Percentiles rank a stretch among this genome's conserved stretches.
Evolutionary conservation across 2,113 vertebrate species (phyloP).

Genomic region (Melierax canorus): DNA sequence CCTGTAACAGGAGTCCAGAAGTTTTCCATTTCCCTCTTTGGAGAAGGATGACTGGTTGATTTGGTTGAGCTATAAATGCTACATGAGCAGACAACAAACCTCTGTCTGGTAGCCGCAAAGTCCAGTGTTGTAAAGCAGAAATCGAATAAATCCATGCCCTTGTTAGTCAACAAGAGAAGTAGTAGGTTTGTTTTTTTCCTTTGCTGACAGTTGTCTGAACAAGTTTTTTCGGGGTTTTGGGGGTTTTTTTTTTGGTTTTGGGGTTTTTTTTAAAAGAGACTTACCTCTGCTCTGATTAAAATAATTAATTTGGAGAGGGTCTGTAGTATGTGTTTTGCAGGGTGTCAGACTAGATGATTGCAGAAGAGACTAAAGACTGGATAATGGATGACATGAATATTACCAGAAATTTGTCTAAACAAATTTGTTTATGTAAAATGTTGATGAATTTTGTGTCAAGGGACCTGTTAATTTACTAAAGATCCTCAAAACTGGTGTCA

Average conservation of each 20-base stretch:
- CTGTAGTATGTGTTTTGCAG: background rate
- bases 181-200: background rate
- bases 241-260: too few relatives aligned
- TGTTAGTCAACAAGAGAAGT: background rate
- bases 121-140: background rate
- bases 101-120: background rate
- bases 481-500: background rate
- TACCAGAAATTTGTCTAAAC: background rate
- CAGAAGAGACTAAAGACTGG: background rate
- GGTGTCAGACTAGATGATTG: background rate
- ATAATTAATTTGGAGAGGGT: background rate
- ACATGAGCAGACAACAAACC: background rate
- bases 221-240: background rate
- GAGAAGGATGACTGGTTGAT: background rate
- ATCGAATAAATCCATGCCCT: background rate
- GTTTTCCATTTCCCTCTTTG: background rate
- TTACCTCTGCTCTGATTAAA: background rate
- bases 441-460: background rate
- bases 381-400: background rate
- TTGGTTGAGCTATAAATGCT: background rate
- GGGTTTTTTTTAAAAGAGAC: background rate
- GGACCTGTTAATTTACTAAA: background rate
- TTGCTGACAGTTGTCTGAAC: background rate
- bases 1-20: background rate
- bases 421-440: background rate